Conservation (phyloP, 2,888 invertebrate species). For the Morpho achilles region DNA sequence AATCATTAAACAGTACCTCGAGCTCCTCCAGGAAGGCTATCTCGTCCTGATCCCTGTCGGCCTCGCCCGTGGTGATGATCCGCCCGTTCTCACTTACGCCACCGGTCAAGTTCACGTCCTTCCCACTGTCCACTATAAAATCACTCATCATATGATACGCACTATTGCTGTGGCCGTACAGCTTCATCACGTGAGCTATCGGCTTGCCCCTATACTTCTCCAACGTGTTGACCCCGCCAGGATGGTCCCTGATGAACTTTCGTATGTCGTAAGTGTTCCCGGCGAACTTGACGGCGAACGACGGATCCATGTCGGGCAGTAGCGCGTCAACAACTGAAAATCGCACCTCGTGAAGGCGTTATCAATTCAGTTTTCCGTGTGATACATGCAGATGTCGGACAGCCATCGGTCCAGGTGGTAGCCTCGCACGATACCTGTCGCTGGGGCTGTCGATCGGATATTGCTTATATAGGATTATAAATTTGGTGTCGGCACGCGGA, state of each 20-base stretch:
- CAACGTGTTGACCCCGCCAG: slow-evolving; percentile 85
- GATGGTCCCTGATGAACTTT: slow-evolving; percentile 84
- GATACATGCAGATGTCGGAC: slow-evolving; percentile 27
- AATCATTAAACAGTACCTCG: slow-evolving; percentile 46
- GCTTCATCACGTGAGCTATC: slow-evolving; percentile 73
- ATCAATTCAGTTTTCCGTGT: slow-evolving; percentile 29
- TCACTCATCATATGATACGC: slow-evolving; percentile 83
- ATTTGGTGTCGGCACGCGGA: not conserved
- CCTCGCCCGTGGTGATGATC: slow-evolving; percentile 59
- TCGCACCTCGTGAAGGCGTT: slow-evolving; percentile 7
- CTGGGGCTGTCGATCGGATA: no score
- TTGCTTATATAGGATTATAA: not conserved
- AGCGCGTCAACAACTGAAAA: slow-evolving; percentile 30
- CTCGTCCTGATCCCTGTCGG: slow-evolving; percentile 41
- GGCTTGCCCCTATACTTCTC: slow-evolving; percentile 76
- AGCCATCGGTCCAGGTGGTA: slow-evolving; percentile 12
- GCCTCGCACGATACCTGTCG: not conserved
- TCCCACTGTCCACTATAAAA: slow-evolving; percentile 70
- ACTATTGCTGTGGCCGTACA: slow-evolving; percentile 80
- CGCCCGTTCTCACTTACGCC: slow-evolving; percentile 59
- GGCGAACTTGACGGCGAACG: slow-evolving; percentile 59
- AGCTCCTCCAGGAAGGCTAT: slow-evolving; percentile 62
- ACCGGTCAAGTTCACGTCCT: slow-evolving; percentile 60
- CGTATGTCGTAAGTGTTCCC: slow-evolving; percentile 81
- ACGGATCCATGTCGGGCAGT: slow-evolving; percentile 36